Conservation (phyloP, 2,113 vertebrate genomes). For the Lanius ludovicianus region DNA sequence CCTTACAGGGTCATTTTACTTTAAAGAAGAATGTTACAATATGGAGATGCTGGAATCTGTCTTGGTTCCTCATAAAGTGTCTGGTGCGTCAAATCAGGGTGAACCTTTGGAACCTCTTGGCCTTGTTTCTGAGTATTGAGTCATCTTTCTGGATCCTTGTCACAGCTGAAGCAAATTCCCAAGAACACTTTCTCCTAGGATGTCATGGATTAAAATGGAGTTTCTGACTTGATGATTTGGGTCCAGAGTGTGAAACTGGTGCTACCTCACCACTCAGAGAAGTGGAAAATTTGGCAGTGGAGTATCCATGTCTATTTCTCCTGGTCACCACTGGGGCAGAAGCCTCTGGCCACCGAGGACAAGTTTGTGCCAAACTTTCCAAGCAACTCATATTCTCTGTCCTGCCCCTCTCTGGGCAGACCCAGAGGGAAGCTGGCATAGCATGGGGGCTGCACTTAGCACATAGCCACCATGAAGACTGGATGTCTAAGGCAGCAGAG, state of each 20-base stretch:
- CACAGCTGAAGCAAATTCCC: neutral
- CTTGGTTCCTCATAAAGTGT: neutral
- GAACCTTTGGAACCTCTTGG: neutral
- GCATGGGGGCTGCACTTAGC: neutral
- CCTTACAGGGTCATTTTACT: neutral
- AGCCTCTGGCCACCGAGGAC: neutral
- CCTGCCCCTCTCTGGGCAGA: neutral
- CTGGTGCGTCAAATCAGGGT: neutral
- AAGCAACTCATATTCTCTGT: fast-evolving
- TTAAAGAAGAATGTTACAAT: neutral
- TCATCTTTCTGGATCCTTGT: neutral
- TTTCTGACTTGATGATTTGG: fast-evolving
- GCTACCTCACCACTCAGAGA: neutral
- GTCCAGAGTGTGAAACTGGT: neutral
- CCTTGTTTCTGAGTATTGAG: neutral
- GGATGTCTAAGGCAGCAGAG: fast-evolving
- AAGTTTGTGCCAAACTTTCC: neutral
- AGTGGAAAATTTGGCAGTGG: neutral
- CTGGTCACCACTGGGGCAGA: fast-evolving
- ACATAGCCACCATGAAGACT: fast-evolving
- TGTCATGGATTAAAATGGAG: neutral
- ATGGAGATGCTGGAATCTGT: neutral
- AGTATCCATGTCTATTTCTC: fast-evolving
- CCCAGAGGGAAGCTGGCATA: fast-evolving
- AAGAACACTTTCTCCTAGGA: fast-evolving